Base-by-base conservation (phyloP, 2,113 vertebrate species). In the Diadophis punctatus region DNA sequence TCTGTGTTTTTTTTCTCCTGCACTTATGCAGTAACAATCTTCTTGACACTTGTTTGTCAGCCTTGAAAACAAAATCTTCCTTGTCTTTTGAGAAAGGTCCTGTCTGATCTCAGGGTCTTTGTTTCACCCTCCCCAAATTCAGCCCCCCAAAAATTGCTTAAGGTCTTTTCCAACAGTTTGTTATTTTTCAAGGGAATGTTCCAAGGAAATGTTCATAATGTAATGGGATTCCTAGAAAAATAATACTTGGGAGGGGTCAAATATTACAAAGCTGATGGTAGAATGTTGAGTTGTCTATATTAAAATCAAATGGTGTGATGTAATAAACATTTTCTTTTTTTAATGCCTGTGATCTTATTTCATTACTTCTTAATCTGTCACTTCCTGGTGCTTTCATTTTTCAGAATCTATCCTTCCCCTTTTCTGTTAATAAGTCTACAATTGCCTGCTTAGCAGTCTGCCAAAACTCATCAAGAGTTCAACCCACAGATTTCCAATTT, bases 401-500 rank as follows among this genome's bases (percentile, higher is more conserved):
- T 94, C 60, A 27, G 90, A 93, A 93, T 91, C 6, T 68, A 23
- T 94, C 14, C 34, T 95, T 94, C 23, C 85, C 85, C 90, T 95
- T 88, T 93, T 93, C 95, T 86, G 90, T 96, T 96, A 95, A 92
- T 91, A 91, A 94, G 90, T 85, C 95, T 93, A 5, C 68, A 88
- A 91, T 95, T 90, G 52, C 85, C 90, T 95, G 88, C 92, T 95
- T 93, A 89, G 48, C 30, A 84, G 68, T 96, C 48, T 96, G 91
- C 92, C 30, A 87, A 95, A 96, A 90, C 89, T 95, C 95, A 94
- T 96, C 94, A 94, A 86, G 94, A 95, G 93, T 91, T 91, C 88
- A 95, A 94, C 94, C 93, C 88, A 60, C 86, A 92, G 92, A 91
- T 96, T 96, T 97, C 96, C 93, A 95, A 22, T 96, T 95, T 94